Evolutionary conservation across 2,888 invertebrate genomes (phyloP), one percentile per base, ranked within the genome.

Genomic region (Hypomecis punctinalis): DNA sequence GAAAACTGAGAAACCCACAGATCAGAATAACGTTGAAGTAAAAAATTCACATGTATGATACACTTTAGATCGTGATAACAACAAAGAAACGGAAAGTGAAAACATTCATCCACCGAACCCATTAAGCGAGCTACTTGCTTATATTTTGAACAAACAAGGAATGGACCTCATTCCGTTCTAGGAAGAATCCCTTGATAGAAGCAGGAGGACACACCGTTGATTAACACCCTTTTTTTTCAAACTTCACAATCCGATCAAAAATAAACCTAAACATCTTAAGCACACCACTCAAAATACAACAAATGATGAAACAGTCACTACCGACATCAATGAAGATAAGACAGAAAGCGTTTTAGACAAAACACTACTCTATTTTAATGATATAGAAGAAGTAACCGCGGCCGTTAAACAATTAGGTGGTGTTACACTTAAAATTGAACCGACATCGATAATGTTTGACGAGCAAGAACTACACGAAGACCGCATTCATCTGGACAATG

Each of bases 71-170:
- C 76, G 78, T 78, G 76, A 80, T 73, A 78, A 71, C 73, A 78
- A 81, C 81, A 85, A 81, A 77, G 86, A 89, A 86, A 89, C 81
- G 78, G 87, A 90, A 86, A 90, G 90, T 89, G 84, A 83, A 84
- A 82, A 78, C 82, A 86, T 82, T 81, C 78, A 80, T 79, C 80
- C 82, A 83, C 81, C 76, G 78, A 73, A 75, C 71, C 81, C 84
- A 84, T 88, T 86, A 88, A 85, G 82, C 83, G 78, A 75, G 78
- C 76, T 76, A 83, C 78, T 76, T 75, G 88, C 80, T 89, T 85
- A 90, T 90, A 78, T 76, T 83, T 88, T 86, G 77, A 75, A 81
- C 82, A 89, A 89, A 91, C 86, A 91, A 40, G 57, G 53, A 61
- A 66, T 82, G 76, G 81, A 80, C 79, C 78, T 76, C 76, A 80